Percentiles rank a stretch among this genome's conserved stretches.
phyloP scores from a whole-genome alignment of 2,113 vertebrate genomes.

The Syngnathus scovelli region DNA sequence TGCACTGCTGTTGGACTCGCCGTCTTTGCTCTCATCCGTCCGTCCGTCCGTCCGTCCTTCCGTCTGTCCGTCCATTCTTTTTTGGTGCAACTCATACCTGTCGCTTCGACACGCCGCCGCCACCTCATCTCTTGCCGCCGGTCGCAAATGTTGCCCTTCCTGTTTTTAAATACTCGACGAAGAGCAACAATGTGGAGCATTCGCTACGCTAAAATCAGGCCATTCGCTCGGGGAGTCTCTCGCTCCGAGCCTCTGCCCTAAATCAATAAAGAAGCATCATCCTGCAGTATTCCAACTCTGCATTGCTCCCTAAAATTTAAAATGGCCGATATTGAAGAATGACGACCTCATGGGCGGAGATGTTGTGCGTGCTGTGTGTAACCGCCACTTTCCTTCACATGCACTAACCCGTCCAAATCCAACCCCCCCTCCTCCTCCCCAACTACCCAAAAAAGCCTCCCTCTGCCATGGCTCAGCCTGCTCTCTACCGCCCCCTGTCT shows the following conservation, averaged over 20 bases:
- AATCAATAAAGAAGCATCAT: slow-evolving; percentile 28
- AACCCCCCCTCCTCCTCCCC: slow-evolving; percentile 46
- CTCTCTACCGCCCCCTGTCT: slow-evolving; percentile 79
- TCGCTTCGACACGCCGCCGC: slow-evolving; percentile 76
- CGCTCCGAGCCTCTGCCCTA: slow-evolving; percentile 5
- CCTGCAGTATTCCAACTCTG: slow-evolving; percentile 48
- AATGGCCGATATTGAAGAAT: slow-evolving; percentile 4
- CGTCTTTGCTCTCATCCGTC: slow-evolving; percentile 89
- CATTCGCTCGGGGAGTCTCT: slow-evolving; percentile 7
- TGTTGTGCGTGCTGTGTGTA: slow-evolving; percentile 79
- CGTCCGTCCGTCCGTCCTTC: slow-evolving; percentile 69
- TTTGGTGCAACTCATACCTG: slow-evolving; percentile 86
- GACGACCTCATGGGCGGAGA: slow-evolving; percentile 68
- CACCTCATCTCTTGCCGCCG: slow-evolving; percentile 85
- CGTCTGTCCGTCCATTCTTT: slow-evolving; percentile 77
- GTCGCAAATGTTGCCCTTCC: slow-evolving; percentile 37
- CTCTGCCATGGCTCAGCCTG: slow-evolving; percentile 85
- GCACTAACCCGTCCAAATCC: slow-evolving; percentile 87
- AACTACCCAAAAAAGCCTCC: slow-evolving; percentile 51
- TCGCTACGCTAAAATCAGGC: slow-evolving; percentile 1
- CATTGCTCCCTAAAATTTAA: slow-evolving; percentile 37
- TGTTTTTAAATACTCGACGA: slow-evolving; percentile 4
- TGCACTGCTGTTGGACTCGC: slow-evolving; percentile 99
- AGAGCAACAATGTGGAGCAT: neutral
- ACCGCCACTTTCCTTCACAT: slow-evolving; percentile 71